Evolutionary conservation across 2,113 vertebrate species (phyloP).

Genomic region (Elaphurus davidianus): DNA sequence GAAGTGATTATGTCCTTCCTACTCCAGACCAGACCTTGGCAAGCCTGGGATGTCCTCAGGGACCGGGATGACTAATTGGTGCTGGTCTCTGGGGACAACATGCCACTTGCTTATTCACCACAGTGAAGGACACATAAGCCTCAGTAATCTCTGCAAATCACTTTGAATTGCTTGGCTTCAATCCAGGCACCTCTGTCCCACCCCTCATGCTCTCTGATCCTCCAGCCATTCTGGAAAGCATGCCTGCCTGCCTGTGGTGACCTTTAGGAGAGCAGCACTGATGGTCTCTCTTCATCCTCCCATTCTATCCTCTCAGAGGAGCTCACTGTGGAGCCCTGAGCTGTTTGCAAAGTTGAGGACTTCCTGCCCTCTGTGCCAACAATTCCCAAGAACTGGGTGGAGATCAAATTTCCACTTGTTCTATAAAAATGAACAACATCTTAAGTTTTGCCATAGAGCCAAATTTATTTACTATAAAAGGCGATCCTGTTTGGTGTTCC

Average conservation of each 20-base stretch:
- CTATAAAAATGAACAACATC: not conserved
- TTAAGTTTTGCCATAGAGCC: not conserved
- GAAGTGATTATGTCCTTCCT: not conserved
- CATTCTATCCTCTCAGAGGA: too few relatives aligned
- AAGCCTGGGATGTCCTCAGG: not conserved
- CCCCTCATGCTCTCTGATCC: not conserved
- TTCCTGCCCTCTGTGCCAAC: not conserved
- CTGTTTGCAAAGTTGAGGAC: not conserved
- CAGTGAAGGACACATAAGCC: slow-evolving; percentile 69
- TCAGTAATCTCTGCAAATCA: slow-evolving; percentile 78
- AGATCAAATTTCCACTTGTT: not conserved
- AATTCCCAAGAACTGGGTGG: not conserved
- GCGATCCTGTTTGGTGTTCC: not conserved
- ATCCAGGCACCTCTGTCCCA: not conserved
- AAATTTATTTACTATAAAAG: not conserved
- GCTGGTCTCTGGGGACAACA: slow-evolving; percentile 50
- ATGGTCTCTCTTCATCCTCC: not conserved
- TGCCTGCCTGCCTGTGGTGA: not conserved
- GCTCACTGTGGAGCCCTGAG: not conserved
- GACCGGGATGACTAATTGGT: not conserved
- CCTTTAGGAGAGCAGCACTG: not conserved
- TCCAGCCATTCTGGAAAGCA: not conserved
- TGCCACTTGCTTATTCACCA: slow-evolving; percentile 48
- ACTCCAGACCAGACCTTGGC: not conserved
- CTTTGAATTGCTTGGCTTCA: slow-evolving; percentile 73